A percentile compares a stretch with the other conserved stretches of the same genome.
Conservation (phyloP, 2,888 invertebrate species). For the Andrena hattorfiana region DNA sequence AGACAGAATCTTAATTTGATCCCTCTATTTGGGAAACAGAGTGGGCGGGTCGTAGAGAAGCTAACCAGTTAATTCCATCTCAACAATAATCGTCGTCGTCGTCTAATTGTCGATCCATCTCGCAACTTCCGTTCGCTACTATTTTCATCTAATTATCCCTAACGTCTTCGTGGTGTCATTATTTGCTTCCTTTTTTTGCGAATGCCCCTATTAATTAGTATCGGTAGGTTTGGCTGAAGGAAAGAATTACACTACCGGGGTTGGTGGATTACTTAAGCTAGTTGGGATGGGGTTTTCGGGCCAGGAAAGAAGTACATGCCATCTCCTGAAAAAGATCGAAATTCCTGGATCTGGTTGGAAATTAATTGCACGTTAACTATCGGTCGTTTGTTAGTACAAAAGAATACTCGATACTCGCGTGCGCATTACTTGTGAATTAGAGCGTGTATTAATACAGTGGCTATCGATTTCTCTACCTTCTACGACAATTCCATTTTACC, state of each 20-base stretch:
- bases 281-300: not conserved
- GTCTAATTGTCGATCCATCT: conserved; percentile 7
- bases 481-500: not conserved
- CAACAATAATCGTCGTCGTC: not conserved
- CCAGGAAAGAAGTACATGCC: conserved; percentile 80
- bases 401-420: conserved; percentile 62
- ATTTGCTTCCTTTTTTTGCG: not conserved
- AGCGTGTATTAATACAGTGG: conserved; percentile 69
- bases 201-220: conserved; percentile 20
- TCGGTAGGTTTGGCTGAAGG: conserved; percentile 17
- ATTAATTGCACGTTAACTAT: conserved; percentile 62
- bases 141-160: not conserved
- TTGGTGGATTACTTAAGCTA: conserved; percentile 40
- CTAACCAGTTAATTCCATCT: not conserved
- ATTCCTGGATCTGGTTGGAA: conserved; percentile 75
- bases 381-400: conserved; percentile 72
- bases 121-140: not conserved
- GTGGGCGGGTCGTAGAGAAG: no score
- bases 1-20: not conserved
- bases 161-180: not conserved
- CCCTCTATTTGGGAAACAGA: no score
- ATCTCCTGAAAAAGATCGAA: conserved; percentile 84
- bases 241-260: conserved; percentile 10
- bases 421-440: conserved; percentile 66
- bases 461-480: conserved; percentile 54